Evolutionary conservation across 2,113 vertebrate genomes (phyloP).

Genomic region (Cricetomys ansorgei): DNA sequence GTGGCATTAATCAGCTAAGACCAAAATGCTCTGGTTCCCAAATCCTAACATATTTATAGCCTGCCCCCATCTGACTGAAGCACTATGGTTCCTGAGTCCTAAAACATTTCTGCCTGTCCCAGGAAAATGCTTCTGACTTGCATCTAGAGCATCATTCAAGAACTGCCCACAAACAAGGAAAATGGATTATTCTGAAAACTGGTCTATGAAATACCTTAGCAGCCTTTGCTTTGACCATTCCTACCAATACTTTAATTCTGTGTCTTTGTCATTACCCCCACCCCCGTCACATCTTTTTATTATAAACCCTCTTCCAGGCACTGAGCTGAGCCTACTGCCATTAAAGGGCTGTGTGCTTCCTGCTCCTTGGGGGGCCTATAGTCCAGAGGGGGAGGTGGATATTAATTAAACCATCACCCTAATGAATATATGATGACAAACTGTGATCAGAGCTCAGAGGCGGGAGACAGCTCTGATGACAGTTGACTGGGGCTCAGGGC

Average conservation of each 20-base stretch:
- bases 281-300: not conserved
- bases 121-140: not conserved
- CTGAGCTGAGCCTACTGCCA: not conserved
- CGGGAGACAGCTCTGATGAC: not conserved
- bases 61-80: not conserved
- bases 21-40: not conserved
- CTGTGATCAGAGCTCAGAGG: not conserved
- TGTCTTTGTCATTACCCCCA: not conserved
- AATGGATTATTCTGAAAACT: not conserved
- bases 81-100: not conserved
- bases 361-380: not conserved
- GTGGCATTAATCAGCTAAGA: not conserved
- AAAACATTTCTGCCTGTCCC: not conserved
- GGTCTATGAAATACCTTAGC: not conserved
- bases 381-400: not conserved
- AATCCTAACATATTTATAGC: not conserved
- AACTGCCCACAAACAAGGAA: not conserved
- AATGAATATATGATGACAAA: not conserved
- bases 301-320: not conserved
- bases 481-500: not conserved
- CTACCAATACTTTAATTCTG: not conserved
- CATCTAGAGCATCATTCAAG: not conserved
- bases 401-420: slow-evolving; percentile 14
- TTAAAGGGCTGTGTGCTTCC: not conserved
- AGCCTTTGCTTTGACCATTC: not conserved